These are phyloP conservation scores for Lagopus muta DNA, from an alignment of 2,113 vertebrate species.

Conservation along the genomic window DNA sequence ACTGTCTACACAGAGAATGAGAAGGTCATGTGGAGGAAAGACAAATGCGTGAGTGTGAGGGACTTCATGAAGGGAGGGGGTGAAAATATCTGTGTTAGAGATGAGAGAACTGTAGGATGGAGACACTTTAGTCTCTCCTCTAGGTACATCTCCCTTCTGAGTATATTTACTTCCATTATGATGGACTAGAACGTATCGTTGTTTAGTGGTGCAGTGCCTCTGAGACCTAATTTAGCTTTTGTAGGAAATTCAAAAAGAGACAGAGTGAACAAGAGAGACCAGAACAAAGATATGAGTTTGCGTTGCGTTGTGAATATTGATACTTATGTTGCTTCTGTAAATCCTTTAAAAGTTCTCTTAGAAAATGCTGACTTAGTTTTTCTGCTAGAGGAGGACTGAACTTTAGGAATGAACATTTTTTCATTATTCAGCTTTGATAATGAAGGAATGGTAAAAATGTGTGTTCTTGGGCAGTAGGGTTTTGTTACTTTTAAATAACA, in stretches of 20 bases:
- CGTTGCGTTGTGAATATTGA: slow-evolving; percentile 72
- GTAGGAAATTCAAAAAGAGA: slow-evolving; percentile 79
- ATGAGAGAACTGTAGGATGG: slow-evolving; percentile 55
- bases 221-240: slow-evolving; percentile 85
- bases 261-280: slow-evolving; percentile 62
- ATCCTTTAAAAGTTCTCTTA: slow-evolving; percentile 69
- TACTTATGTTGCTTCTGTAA: slow-evolving; percentile 76
- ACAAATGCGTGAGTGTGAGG: not conserved
- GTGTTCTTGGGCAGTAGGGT: not conserved
- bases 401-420: slow-evolving; percentile 16
- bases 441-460: not conserved
- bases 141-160: slow-evolving; percentile 73
- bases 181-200: slow-evolving; percentile 78
- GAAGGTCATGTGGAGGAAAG: not conserved
- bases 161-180: slow-evolving; percentile 79
- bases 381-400: slow-evolving; percentile 3
- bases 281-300: slow-evolving; percentile 73
- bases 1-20: not conserved
- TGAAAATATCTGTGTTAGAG: slow-evolving; percentile 52
- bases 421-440: slow-evolving; percentile 11
- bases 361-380: slow-evolving; percentile 75
- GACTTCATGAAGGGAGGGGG: slow-evolving; percentile 6
- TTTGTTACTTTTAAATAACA: slow-evolving; percentile 18
- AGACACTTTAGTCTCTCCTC: slow-evolving; percentile 68
- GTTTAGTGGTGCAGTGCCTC: slow-evolving; percentile 75